A percentile compares a stretch with the other conserved stretches of the same genome.
These are phyloP conservation scores for Phorcus lineatus DNA, from an alignment of 2,888 invertebrate genomes.

Conservation along the genomic window DNA sequence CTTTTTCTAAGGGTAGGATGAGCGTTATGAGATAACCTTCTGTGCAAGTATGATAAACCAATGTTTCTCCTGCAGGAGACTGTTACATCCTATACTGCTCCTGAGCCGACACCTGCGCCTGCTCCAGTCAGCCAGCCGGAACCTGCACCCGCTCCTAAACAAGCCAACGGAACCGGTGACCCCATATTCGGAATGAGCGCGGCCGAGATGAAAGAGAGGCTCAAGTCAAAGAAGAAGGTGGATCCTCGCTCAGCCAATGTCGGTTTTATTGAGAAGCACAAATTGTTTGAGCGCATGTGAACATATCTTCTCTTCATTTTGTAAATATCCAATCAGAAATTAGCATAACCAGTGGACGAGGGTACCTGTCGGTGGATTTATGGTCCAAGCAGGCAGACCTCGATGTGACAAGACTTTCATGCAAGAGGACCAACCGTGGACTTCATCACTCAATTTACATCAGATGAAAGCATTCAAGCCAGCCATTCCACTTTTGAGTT, in stretches of 20 bases:
- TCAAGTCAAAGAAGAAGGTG: constrained; percentile 53
- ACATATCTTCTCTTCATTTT: background rate
- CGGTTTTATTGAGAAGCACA: constrained; percentile 40
- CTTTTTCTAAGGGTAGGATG: no score
- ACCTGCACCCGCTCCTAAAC: constrained; percentile 31
- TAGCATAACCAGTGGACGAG: background rate
- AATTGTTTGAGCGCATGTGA: constrained; percentile 45
- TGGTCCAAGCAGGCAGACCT: no score
- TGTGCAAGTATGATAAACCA: no score
- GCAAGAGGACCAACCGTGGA: no score
- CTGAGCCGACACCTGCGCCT: constrained; percentile 14
- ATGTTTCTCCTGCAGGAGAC: background rate
- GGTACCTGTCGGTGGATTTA: no score
- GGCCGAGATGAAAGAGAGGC: constrained; percentile 61
- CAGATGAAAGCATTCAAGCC: background rate
- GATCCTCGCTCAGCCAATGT: constrained; percentile 52
- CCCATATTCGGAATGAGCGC: constrained; percentile 50
- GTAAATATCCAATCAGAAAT: background rate
- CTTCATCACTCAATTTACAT: background rate
- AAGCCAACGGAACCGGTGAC: constrained; percentile 10
- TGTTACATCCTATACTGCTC: background rate
- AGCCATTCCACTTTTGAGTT: background rate
- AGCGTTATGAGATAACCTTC: no score
- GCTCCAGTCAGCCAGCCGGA: constrained; percentile 33
- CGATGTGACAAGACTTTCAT: no score